A percentile compares a stretch with the other conserved stretches of the same genome.
These are phyloP conservation scores for Saccopteryx leptura DNA, from an alignment of 2,113 vertebrate species.

Conservation along the genomic window DNA sequence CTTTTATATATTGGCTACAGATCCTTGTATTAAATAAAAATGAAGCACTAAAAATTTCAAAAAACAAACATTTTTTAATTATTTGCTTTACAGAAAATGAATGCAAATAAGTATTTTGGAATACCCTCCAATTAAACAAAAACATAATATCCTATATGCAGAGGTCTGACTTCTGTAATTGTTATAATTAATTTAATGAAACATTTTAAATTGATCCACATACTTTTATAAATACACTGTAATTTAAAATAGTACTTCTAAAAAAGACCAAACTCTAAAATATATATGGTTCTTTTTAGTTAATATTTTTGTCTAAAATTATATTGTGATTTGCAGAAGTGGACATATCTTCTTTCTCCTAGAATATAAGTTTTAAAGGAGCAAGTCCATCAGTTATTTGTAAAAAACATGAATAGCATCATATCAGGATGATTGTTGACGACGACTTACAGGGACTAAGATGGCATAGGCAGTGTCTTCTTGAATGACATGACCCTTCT, in stretches of 20 bases:
- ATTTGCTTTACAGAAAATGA: constrained; percentile 8
- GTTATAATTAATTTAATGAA: constrained; percentile 22
- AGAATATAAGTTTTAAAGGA: constrained; percentile 34
- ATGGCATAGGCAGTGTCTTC: not conserved
- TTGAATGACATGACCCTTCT: not conserved
- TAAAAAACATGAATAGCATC: constrained; percentile 19
- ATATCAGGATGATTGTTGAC: not conserved
- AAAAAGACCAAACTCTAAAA: constrained; percentile 49
- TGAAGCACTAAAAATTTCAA: constrained; percentile 43
- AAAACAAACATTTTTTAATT: constrained; percentile 24
- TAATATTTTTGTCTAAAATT: constrained; percentile 48
- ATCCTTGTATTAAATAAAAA: constrained; percentile 44
- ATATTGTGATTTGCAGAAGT: constrained; percentile 3
- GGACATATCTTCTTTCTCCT: not conserved
- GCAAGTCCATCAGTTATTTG: not conserved
- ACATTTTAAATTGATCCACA: not conserved
- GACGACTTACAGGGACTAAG: not conserved
- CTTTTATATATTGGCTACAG: not conserved
- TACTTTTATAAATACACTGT: not conserved
- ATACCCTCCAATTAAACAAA: not conserved
- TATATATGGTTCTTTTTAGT: not conserved
- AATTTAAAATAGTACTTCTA: constrained; percentile 37
- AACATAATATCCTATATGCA: constrained; percentile 19
- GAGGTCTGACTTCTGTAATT: not conserved
- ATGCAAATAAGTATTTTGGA: not conserved